Base-by-base conservation (phyloP, 1,140 invertebrate genomes). In the Ruditapes philippinarum region DNA sequence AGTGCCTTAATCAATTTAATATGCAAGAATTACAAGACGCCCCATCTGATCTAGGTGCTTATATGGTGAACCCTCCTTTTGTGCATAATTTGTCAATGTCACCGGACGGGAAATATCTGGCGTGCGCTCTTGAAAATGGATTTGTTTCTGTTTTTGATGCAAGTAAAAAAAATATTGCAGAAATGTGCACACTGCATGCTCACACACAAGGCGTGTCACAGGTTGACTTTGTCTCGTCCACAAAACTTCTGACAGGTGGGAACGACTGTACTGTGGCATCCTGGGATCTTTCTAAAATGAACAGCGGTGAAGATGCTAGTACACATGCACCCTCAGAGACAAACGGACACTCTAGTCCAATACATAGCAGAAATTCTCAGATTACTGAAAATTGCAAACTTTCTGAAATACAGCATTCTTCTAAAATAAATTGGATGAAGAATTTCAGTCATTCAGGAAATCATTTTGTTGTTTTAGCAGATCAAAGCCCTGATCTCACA, bases 41-140 rank as follows among this genome's bases (percentile, higher is more conserved):
- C 0, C 89, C 89, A 5, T 90, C 85, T 31, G 91, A 93, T 36
- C 79, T 76, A 28, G 90, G 91, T 1, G 90, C 91, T 0, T 94
- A 95, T 68, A 93, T 95, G 91, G 83, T 95, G 14, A 95, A 94
- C 76, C 95, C 95, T 0, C 94, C 95, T 4, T 94, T 95, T 74
- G 79, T 95, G 25, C 95, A 95, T 60, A 91, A 94, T 33, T 76
- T 95, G 0, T 74, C 91, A 38, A 62, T 88, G 22, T 93, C 93
- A n/a, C 78, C 89, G 12, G 88, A 91, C 87, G 93, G 94, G 0
- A 90, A 90, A 60, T 91, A 88, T n/a, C 87, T 93, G n/a, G 94
- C 93, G 3, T 92, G 91, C 89, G 95, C 94, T 0, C 70, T 95
- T 45, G 94, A 94, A 82, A 95, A 95, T 92, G 95, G 94, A 14